Evolutionary conservation across 2,888 invertebrate genomes (phyloP).

Genomic region (Chloroclystis v-ata): DNA sequence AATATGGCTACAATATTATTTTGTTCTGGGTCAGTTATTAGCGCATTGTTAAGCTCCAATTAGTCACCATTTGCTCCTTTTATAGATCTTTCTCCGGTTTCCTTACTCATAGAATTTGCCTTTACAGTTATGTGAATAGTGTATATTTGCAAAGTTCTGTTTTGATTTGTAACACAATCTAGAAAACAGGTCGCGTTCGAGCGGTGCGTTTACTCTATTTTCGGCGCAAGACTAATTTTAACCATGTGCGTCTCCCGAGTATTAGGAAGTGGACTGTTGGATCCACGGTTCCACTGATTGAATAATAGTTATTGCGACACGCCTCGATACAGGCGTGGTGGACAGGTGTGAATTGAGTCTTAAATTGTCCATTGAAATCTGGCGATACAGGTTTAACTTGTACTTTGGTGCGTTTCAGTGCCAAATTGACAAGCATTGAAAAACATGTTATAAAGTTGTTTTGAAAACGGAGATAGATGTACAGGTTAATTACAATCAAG

Average conservation of each 20-base stretch:
- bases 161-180: constrained; percentile 70
- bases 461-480: not conserved
- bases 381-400: constrained; percentile 3
- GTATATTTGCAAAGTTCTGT: constrained; percentile 6
- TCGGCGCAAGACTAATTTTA: constrained; percentile 74
- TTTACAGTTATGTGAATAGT: not conserved
- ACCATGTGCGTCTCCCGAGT: constrained; percentile 76
- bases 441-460: not conserved
- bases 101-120: not conserved
- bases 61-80: not conserved
- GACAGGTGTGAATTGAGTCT: constrained; percentile 4
- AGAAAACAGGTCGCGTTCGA: constrained; percentile 47
- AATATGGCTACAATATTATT: not conserved
- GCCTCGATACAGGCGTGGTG: constrained; percentile 3
- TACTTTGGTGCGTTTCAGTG: constrained; percentile 1
- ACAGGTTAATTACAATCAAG: not conserved
- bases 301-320: constrained; percentile 10
- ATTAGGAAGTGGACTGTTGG: constrained; percentile 74
- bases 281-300: constrained; percentile 43
- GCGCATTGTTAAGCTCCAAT: not conserved
- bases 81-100: not conserved
- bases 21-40: not conserved
- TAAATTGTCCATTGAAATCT: constrained; percentile 8
- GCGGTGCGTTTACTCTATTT: constrained; percentile 73
- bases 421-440: not conserved